These are phyloP conservation scores for Micrastur ruficollis DNA, from an alignment of 2,797 vertebrate species.

Conservation along the genomic window DNA sequence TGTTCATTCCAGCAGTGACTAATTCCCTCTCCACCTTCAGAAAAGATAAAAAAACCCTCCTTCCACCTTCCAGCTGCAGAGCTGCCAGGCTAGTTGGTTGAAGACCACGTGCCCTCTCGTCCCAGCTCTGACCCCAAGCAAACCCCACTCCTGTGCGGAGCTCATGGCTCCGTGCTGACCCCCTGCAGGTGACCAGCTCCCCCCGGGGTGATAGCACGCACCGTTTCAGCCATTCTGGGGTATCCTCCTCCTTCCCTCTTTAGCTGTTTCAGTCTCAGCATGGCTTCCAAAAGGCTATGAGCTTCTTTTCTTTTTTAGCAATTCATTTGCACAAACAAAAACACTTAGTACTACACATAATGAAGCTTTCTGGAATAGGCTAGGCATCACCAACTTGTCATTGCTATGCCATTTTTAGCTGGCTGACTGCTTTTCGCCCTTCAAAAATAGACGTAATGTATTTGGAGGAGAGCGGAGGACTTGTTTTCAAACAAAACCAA, in stretches of 20 bases:
- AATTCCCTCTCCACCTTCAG: background rate
- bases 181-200: rapidly evolving
- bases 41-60: rapidly evolving
- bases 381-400: background rate
- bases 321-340: background rate
- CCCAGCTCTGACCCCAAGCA: background rate
- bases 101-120: background rate
- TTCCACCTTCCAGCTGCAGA: background rate
- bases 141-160: rapidly evolving
- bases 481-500: background rate
- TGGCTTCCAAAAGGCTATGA: background rate
- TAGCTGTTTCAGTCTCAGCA: background rate
- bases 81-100: rapidly evolving
- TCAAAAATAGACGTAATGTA: background rate
- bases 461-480: background rate
- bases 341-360: background rate
- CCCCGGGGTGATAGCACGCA: rapidly evolving
- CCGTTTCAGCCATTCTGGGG: background rate
- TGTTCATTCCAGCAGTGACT: background rate
- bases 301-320: background rate
- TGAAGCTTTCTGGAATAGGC: background rate
- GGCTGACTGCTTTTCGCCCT: background rate
- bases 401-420: background rate
- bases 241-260: background rate
- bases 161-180: background rate